Evolutionary conservation across 2,797 vertebrate species (phyloP).

Genomic region (Holocentrus rufus): DNA sequence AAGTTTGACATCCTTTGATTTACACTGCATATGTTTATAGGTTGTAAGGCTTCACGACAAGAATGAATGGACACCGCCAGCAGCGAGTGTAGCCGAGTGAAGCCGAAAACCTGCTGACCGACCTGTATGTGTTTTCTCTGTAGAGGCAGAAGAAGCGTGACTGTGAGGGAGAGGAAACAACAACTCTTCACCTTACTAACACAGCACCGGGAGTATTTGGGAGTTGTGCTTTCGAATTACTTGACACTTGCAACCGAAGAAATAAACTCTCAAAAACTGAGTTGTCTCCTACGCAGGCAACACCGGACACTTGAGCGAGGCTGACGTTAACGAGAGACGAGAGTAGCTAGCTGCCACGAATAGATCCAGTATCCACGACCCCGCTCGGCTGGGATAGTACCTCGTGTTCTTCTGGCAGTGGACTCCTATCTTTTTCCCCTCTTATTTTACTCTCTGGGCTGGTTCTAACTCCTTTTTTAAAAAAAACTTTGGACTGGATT

Average conservation of each 20-base stretch:
- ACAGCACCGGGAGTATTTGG: conserved; percentile 46
- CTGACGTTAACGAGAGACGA: conserved; percentile 61
- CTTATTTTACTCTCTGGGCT: conserved; percentile 9
- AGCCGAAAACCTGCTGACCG: conserved; percentile 76
- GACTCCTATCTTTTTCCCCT: conserved; percentile 45
- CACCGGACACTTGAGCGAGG: conserved; percentile 54
- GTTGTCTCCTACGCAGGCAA: conserved; percentile 29
- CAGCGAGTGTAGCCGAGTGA: conserved; percentile 69
- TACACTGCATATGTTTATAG: neutral
- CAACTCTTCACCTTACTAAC: conserved; percentile 45
- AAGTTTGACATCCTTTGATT: neutral
- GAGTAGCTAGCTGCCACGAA: conserved; percentile 64
- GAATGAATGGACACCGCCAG: conserved; percentile 12
- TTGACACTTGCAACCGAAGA: conserved; percentile 40
- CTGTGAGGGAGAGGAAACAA: conserved; percentile 57
- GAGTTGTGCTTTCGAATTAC: conserved; percentile 37
- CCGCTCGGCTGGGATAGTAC: conserved; percentile 68
- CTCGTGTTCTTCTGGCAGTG: conserved; percentile 68
- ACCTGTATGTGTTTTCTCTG: conserved; percentile 67
- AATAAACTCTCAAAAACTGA: conserved; percentile 17
- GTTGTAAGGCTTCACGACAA: conserved; percentile 16
- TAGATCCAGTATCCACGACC: conserved; percentile 69
- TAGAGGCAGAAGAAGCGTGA: conserved; percentile 74
- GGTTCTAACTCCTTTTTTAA: conserved; percentile 47
- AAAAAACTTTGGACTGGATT: conserved; percentile 70